These are phyloP conservation scores for Scrobipalpa costella DNA, from an alignment of 2,888 invertebrate genomes.

Conservation along the genomic window DNA sequence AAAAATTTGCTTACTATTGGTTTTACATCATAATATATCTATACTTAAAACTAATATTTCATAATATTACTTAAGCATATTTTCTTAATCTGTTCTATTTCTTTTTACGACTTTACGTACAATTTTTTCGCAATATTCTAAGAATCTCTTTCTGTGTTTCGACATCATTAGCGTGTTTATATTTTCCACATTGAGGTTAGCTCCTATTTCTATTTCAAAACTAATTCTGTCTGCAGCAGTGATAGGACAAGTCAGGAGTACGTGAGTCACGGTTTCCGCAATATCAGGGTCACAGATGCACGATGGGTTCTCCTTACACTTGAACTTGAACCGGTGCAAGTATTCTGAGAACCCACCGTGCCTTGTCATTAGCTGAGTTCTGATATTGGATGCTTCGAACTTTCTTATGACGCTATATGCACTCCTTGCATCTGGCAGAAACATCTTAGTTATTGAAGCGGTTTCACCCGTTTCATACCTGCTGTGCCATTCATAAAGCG, in stretches of 20 bases:
- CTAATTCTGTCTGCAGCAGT: not conserved
- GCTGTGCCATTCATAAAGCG: slow-evolving; percentile 17
- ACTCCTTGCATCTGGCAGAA: slow-evolving; percentile 16
- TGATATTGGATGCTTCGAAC: not conserved
- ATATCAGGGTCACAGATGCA: slow-evolving; percentile 26
- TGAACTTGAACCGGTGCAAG: not conserved
- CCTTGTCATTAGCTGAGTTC: slow-evolving; percentile 17
- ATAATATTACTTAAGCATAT: not conserved
- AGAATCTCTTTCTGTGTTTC: not conserved
- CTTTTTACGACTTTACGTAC: not conserved
- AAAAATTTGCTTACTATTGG: too few species aligned
- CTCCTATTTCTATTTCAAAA: not conserved
- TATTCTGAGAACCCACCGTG: slow-evolving; percentile 25
- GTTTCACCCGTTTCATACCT: not conserved
- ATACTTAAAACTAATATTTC: not conserved
- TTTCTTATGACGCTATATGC: slow-evolving; percentile 10
- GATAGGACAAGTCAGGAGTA: slow-evolving; percentile 2
- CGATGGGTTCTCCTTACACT: slow-evolving; percentile 28
- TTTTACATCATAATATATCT: too few species aligned
- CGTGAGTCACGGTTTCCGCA: slow-evolving; percentile 4
- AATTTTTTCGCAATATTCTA: not conserved
- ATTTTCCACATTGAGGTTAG: too few species aligned
- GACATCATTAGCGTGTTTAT: too few species aligned
- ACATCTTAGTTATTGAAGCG: slow-evolving; percentile 6
- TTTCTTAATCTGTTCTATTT: not conserved